Conservation (phyloP, 1,140 invertebrate genomes). For the Colletes latitarsis region DNA sequence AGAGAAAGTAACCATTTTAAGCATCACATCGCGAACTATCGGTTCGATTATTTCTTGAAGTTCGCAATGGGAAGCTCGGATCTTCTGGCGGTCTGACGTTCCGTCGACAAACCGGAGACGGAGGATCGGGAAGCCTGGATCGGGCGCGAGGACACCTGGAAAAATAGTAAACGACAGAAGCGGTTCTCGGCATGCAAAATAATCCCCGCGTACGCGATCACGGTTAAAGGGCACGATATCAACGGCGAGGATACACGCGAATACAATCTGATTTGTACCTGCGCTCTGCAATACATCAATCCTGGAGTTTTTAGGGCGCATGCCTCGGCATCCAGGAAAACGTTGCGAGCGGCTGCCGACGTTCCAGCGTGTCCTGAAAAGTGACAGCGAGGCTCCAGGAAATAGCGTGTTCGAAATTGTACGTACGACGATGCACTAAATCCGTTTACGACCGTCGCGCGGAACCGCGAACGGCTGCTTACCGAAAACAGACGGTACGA, state of each 20-base stretch:
- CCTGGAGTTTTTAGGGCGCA: constrained; percentile 77
- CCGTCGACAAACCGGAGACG: too few species aligned
- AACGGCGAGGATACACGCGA: not conserved
- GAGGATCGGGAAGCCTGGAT: not conserved
- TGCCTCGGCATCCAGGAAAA: constrained; percentile 77
- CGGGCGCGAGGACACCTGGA: not conserved
- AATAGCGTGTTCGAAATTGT: not conserved
- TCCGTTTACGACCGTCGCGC: too few species aligned
- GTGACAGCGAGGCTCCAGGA: not conserved
- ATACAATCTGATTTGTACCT: constrained; percentile 71
- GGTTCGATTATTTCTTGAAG: too few species aligned
- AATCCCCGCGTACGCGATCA: not conserved
- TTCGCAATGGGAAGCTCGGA: too few species aligned
- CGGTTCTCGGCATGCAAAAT: not conserved
- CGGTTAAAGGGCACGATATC: not conserved
- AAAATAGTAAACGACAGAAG: not conserved
- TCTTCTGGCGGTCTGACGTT: too few species aligned
- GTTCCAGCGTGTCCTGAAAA: constrained; percentile 35
- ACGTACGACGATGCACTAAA: too few species aligned
- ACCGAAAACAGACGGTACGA: not conserved
- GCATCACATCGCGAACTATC: too few species aligned
- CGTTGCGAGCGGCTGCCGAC: constrained; percentile 47
- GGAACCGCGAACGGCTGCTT: constrained; percentile 3
- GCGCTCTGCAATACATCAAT: constrained; percentile 81
- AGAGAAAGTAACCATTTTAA: too few species aligned